A percentile compares a stretch with the other conserved stretches of the same genome.
Evolutionary conservation across 2,797 vertebrate genomes (phyloP).

Genomic region (Vireo griseus): DNA sequence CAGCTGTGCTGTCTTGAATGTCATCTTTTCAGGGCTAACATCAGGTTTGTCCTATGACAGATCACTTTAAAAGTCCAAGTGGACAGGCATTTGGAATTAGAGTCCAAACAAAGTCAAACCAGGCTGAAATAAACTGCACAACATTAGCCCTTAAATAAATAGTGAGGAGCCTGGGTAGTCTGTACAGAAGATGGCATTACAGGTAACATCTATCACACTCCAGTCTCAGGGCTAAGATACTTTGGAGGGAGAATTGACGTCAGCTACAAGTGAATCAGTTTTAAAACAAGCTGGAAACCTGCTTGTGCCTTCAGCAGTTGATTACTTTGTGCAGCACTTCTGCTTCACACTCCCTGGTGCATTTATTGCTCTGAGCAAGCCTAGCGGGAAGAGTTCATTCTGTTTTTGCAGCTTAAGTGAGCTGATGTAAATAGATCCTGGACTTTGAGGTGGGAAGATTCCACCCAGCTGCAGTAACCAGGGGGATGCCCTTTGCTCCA

Average conservation of each 20-base stretch:
- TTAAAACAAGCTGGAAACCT: constrained; percentile 5
- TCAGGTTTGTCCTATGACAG: not conserved
- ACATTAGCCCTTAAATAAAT: constrained; percentile 7
- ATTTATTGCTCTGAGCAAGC: not conserved
- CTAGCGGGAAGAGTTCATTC: not conserved
- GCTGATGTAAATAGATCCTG: constrained; percentile 28
- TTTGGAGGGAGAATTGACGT: not conserved
- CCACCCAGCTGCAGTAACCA: constrained; percentile 45
- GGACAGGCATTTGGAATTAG: not conserved
- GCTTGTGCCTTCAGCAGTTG: not conserved
- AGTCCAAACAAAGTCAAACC: constrained; percentile 5
- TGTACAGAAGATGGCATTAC: constrained; percentile 59
- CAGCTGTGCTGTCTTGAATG: not conserved
- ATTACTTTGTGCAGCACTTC: not conserved
- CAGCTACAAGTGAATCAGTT: constrained; percentile 32
- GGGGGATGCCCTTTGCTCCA: constrained; percentile 51
- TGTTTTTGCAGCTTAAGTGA: constrained; percentile 7
- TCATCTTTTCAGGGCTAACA: not conserved
- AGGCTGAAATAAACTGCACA: constrained; percentile 26
- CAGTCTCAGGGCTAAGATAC: not conserved
- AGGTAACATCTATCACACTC: constrained; percentile 45
- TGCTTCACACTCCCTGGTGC: not conserved
- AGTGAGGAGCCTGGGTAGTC: not conserved
- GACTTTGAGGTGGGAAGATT: constrained; percentile 67
- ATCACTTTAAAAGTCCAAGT: not conserved